Evolutionary conservation across 2,888 invertebrate species (phyloP).

Genomic region (Drosophila leonis): DNA sequence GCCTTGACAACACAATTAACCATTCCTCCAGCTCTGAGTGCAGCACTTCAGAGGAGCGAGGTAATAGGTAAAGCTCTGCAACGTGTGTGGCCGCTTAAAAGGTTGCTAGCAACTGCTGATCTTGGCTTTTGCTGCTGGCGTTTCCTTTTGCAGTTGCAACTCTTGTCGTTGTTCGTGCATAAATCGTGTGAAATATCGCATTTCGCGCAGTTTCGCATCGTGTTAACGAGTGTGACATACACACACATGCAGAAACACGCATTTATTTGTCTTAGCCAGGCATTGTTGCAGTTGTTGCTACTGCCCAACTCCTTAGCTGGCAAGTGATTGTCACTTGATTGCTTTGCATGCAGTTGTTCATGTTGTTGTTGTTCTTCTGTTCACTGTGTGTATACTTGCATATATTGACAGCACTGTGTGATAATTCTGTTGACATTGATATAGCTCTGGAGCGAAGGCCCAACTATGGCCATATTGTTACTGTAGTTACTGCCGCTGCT

Average conservation of each 20-base stretch:
- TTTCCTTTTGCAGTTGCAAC: constrained; percentile 66
- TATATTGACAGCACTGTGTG: constrained; percentile 82
- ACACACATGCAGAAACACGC: constrained; percentile 64
- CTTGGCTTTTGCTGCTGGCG: constrained; percentile 53
- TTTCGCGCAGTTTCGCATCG: constrained; percentile 84
- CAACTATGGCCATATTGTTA: constrained; percentile 52
- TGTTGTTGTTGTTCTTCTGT: constrained; percentile 18
- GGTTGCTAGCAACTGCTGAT: constrained; percentile 41
- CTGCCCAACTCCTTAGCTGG: constrained; percentile 52
- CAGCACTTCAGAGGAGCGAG: constrained; percentile 15
- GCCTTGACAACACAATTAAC: constrained; percentile 54
- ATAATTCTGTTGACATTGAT: constrained; percentile 82
- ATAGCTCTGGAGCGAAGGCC: constrained; percentile 67
- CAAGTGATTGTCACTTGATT: constrained; percentile 65
- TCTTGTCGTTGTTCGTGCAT: constrained; percentile 82
- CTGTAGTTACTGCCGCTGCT: constrained; percentile 32
- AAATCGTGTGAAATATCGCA: constrained; percentile 86
- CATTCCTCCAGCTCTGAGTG: constrained; percentile 18
- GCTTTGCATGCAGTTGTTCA: constrained; percentile 43
- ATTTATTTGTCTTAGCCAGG: constrained; percentile 76
- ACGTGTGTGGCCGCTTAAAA: constrained; percentile 66
- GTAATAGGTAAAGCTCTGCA: constrained; percentile 38
- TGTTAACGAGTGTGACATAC: constrained; percentile 81
- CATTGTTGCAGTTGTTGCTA: constrained; percentile 58
- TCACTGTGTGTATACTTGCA: constrained; percentile 70